Evolutionary conservation across 2,797 vertebrate species (phyloP), one percentile per base, ranked within the genome.

Genomic region (Aselliscus stoliczkanus): DNA sequence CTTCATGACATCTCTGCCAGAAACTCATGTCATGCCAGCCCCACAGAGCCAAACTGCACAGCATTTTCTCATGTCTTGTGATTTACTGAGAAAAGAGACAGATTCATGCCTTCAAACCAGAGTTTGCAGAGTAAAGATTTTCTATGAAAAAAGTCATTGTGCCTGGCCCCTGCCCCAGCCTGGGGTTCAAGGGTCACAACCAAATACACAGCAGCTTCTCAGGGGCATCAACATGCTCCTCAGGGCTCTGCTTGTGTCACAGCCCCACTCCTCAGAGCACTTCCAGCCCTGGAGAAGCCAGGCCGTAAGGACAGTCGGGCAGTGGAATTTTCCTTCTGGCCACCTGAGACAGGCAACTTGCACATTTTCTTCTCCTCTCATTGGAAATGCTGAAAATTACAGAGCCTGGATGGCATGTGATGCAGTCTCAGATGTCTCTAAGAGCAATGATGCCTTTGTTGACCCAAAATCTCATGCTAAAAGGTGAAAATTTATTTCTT

Each of bases 61-160:
- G 29, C 67, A 34, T 94, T 79, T 84, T 69, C 75, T 92, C 72
- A 4, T 50, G 31, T 54, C 67, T 12, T 34, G 17, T 65, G 67
- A 73, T 65, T 88, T 92, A 23, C 92, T 82, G 42, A 58, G 39
- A 95, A 62, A 14, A 50, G 73, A 77, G 50, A 72, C 23, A 34
- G 27, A 89, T 25, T 17, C 31, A 39, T 14, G 42, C 52, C 72
- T 70, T 52, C 23, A 56, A 54, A 15, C 37, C 70, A 75, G 18
- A 44, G 18, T 77, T 44, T 96, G 34, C 90, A 84, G 25, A 94
- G 77, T 70, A 23, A 89, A 88, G 15, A 12, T 79, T 95, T 85
- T 81, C 75, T 37, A 44, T 75, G 88, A 96, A 90, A 70, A n/a
- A 69, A 90, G 69, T 34, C 77, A 39, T 72, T 85, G 56, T 75